phyloP scores from a whole-genome alignment of 2,888 invertebrate species.

The Melieria crassipennis region DNA sequence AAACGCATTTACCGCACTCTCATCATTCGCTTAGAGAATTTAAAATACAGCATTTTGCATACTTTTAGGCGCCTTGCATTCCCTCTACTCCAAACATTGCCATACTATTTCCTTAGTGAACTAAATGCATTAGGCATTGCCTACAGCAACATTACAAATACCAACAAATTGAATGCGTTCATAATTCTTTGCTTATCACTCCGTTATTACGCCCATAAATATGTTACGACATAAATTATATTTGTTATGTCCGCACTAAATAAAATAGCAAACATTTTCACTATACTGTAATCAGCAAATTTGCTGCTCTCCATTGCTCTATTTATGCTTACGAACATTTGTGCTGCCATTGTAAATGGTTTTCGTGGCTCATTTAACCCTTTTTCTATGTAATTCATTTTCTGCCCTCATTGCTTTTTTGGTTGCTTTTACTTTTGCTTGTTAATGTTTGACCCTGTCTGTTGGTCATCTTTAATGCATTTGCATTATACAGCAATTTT shows the following conservation, averaged over 20 bases:
- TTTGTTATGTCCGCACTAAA: neutral
- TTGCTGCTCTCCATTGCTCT: neutral
- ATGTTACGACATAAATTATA: neutral
- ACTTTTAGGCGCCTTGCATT: no score
- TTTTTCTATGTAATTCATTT: neutral
- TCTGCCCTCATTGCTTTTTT: no score
- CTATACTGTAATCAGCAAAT: slow-evolving; percentile 14
- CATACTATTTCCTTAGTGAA: no score
- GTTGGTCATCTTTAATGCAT: slow-evolving; percentile 1
- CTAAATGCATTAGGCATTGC: neutral
- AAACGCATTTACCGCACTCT: no score
- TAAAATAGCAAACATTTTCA: neutral
- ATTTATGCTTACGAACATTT: neutral
- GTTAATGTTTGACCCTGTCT: neutral
- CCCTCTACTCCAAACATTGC: no score
- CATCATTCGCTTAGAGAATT: no score
- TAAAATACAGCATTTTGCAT: no score
- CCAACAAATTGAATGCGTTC: slow-evolving; percentile 1
- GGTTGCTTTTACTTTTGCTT: neutral
- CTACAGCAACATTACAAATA: neutral
- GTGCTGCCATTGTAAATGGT: neutral
- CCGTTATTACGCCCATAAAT: neutral
- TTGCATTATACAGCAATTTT: no score
- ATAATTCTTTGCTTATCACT: slow-evolving; percentile 14
- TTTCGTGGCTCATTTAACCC: slow-evolving; percentile 28